Conservation (phyloP, 2,888 invertebrate species). For the Anaspis maculata region DNA sequence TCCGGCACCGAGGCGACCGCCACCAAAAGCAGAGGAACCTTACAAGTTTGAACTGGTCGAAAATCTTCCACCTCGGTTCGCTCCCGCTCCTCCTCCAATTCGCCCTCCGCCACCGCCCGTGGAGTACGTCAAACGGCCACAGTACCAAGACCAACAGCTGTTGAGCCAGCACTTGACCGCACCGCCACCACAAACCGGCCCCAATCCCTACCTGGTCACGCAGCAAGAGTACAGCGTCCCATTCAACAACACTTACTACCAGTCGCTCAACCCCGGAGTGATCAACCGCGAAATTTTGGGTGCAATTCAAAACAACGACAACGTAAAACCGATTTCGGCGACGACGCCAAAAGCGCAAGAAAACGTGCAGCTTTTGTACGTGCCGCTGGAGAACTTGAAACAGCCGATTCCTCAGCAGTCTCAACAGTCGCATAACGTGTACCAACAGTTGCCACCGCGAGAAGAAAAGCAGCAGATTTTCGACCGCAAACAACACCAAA, state of each 20-base stretch:
- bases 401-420: slow-evolving; percentile 48
- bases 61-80: slow-evolving; percentile 23
- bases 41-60: slow-evolving; percentile 29
- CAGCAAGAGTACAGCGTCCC: slow-evolving; percentile 20
- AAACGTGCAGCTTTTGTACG: slow-evolving; percentile 72
- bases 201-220: slow-evolving; percentile 18
- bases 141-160: slow-evolving; percentile 9
- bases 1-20: slow-evolving; percentile 18
- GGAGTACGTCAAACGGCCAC: slow-evolving; percentile 11
- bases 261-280: slow-evolving; percentile 19
- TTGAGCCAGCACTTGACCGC: slow-evolving; percentile 11
- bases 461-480: slow-evolving; percentile 7
- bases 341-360: slow-evolving; percentile 37
- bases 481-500: slow-evolving; percentile 1
- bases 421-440: slow-evolving; percentile 33
- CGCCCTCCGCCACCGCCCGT: slow-evolving; percentile 5
- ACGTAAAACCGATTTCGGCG: slow-evolving; percentile 1
- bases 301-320: slow-evolving; percentile 11
- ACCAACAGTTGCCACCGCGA: slow-evolving; percentile 29
- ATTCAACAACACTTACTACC: slow-evolving; percentile 19
- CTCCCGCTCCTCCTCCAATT: slow-evolving; percentile 9
- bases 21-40: slow-evolving; percentile 15
- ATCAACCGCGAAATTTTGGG: slow-evolving; percentile 24
- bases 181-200: slow-evolving; percentile 20
- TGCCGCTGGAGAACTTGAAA: slow-evolving; percentile 57